Evolutionary conservation across 1,140 invertebrate genomes (phyloP).

Genomic region (Brachionus sp.): DNA sequence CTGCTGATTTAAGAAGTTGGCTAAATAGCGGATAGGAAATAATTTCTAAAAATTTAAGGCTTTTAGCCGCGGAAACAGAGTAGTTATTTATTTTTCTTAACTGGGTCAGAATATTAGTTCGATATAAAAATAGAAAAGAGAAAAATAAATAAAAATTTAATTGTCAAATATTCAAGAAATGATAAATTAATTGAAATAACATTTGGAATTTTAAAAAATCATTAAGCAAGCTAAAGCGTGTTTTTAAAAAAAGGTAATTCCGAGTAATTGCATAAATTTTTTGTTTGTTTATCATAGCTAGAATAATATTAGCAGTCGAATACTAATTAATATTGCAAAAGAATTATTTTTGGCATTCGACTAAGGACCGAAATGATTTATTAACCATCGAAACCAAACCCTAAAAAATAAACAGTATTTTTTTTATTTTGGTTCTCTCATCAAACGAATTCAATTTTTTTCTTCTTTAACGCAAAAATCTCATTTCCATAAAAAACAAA

Average conservation of each 20-base stretch:
- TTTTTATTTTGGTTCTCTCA: background rate
- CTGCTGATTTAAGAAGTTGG: too few relatives aligned
- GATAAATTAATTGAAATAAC: background rate
- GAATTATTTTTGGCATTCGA: background rate
- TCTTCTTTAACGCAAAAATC: background rate
- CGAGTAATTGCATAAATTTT: background rate
- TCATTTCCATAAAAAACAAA: slow-evolving; percentile 10
- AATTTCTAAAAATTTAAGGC: background rate
- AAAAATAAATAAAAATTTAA: background rate
- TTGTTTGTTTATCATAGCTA: slow-evolving; percentile 3
- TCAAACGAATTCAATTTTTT: background rate
- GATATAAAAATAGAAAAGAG: background rate
- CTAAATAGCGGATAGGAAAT: background rate
- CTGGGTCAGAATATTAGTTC: background rate
- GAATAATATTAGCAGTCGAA: slow-evolving; percentile 2
- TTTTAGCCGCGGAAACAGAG: background rate
- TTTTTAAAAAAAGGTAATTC: background rate
- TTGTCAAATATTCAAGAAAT: background rate
- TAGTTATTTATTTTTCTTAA: background rate
- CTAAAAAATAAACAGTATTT: background rate
- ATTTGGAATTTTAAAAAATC: background rate
- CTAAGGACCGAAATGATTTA: slow-evolving; percentile 3
- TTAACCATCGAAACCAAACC: background rate
- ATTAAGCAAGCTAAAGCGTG: background rate
- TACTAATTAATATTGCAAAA: background rate